Evolutionary conservation across 2,888 invertebrate species (phyloP).

Genomic region (Dynastes hyllus): DNA sequence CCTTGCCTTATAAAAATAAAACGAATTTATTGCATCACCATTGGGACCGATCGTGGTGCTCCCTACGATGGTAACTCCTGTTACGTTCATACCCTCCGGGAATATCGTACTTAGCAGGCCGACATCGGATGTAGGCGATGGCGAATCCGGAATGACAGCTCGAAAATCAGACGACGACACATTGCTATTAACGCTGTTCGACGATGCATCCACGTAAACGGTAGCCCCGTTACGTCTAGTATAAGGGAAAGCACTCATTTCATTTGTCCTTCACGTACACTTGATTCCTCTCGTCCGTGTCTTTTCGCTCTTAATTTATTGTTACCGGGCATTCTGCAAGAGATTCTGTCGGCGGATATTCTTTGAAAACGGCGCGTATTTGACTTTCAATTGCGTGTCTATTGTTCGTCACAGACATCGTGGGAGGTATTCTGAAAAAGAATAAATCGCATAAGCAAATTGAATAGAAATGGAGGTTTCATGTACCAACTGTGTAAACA

Average conservation of each 20-base stretch:
- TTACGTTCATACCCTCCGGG: conserved; percentile 41
- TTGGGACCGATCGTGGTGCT: conserved; percentile 28
- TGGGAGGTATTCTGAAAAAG: conserved; percentile 9
- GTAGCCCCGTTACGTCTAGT: conserved; percentile 13
- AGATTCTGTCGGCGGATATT: background rate
- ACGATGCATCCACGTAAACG: conserved; percentile 36
- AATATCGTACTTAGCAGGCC: conserved; percentile 33
- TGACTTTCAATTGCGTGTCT: background rate
- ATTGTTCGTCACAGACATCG: background rate
- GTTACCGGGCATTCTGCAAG: conserved; percentile 20
- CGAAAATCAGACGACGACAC: conserved; percentile 28
- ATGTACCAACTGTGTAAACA: background rate
- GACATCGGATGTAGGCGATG: conserved; percentile 28
- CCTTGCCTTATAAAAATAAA: conserved; percentile 44
- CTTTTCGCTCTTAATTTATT: conserved; percentile 31
- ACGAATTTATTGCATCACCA: conserved; percentile 43
- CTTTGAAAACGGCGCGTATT: background rate
- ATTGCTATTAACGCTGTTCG: conserved; percentile 21
- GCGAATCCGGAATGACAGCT: conserved; percentile 34
- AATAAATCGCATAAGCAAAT: background rate
- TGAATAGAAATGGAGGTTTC: background rate
- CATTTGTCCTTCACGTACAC: conserved; percentile 44
- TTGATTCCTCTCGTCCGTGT: conserved; percentile 23
- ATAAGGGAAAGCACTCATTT: conserved; percentile 41
- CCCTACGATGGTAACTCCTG: conserved; percentile 31